Conservation (phyloP, 2,888 invertebrate species). For the Syrista parreyssii region DNA sequence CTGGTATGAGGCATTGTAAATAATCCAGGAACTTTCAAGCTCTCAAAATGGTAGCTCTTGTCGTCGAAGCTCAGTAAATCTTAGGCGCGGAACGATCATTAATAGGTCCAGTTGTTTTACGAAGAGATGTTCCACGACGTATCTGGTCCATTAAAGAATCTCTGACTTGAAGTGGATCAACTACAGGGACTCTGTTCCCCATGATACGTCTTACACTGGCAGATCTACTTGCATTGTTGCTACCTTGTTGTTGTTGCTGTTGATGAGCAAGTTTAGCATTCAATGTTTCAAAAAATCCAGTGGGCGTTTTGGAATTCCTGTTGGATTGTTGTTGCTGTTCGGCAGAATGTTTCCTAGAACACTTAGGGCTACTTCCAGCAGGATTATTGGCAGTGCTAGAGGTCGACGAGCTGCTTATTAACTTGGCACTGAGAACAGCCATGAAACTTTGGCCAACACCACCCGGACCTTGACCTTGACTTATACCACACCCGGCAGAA, state of each 20-base stretch:
- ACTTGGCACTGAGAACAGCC: conserved; percentile 78
- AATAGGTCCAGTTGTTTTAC: conserved; percentile 78
- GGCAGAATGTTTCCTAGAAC: conserved; percentile 62
- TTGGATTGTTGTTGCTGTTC: conserved; percentile 66
- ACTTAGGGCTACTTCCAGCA: conserved; percentile 54
- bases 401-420: conserved; percentile 57
- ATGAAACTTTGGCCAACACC: conserved; percentile 76
- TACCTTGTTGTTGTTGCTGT: conserved; percentile 70
- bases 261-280: conserved; percentile 82
- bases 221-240: conserved; percentile 49
- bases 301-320: conserved; percentile 65
- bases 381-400: conserved; percentile 32
- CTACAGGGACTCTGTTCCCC: conserved; percentile 62
- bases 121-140: conserved; percentile 84
- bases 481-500: conserved; percentile 13
- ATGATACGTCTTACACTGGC: conserved; percentile 61
- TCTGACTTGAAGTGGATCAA: conserved; percentile 60
- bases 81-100: conserved; percentile 91
- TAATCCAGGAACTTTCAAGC: background rate
- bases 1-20: background rate
- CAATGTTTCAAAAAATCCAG: conserved; percentile 80
- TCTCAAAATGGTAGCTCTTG: background rate
- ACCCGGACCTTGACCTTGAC: conserved; percentile 61
- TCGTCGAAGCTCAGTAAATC: conserved; percentile 72
- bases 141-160: conserved; percentile 96